Evolutionary conservation across 2,888 invertebrate species (phyloP).

Genomic region (Rhingia rostrata): DNA sequence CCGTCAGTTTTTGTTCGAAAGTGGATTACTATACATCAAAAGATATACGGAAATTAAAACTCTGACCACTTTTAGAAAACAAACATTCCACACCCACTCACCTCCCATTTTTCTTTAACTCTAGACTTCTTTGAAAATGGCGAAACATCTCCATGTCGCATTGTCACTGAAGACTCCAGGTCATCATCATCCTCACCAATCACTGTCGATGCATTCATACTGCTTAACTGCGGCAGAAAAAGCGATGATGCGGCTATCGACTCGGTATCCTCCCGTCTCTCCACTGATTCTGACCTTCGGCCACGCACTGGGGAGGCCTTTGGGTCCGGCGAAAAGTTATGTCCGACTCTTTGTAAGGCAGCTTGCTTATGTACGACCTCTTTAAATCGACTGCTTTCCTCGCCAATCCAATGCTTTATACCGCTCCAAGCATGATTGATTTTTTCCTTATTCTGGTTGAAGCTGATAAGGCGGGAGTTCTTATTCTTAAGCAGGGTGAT

Average conservation of each 20-base stretch:
- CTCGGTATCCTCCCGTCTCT: conserved; percentile 56
- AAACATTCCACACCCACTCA: conserved; percentile 63
- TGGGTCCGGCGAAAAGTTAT: conserved; percentile 52
- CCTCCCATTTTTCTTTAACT: conserved; percentile 77
- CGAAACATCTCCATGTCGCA: conserved; percentile 78
- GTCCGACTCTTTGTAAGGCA: conserved; percentile 80
- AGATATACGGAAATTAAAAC: not conserved
- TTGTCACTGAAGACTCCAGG: conserved; percentile 77
- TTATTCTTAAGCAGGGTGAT: conserved; percentile 82
- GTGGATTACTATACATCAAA: not conserved
- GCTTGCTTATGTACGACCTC: conserved; percentile 82
- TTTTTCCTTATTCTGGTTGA: conserved; percentile 81
- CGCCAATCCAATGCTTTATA: conserved; percentile 82
- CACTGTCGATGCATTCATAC: conserved; percentile 57
- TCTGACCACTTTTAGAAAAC: conserved; percentile 44
- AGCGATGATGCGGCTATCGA: conserved; percentile 66
- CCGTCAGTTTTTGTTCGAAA: not conserved
- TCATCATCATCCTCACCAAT: conserved; percentile 67
- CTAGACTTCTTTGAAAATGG: conserved; percentile 78
- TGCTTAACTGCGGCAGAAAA: conserved; percentile 61
- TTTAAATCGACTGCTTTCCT: conserved; percentile 80
- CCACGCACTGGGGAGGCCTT: conserved; percentile 41
- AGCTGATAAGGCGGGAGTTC: conserved; percentile 80
- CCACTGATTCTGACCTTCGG: conserved; percentile 48
- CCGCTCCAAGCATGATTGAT: conserved; percentile 82